Base-by-base conservation (phyloP, 2,888 invertebrate species). In the Drosophila macrospina region DNA sequence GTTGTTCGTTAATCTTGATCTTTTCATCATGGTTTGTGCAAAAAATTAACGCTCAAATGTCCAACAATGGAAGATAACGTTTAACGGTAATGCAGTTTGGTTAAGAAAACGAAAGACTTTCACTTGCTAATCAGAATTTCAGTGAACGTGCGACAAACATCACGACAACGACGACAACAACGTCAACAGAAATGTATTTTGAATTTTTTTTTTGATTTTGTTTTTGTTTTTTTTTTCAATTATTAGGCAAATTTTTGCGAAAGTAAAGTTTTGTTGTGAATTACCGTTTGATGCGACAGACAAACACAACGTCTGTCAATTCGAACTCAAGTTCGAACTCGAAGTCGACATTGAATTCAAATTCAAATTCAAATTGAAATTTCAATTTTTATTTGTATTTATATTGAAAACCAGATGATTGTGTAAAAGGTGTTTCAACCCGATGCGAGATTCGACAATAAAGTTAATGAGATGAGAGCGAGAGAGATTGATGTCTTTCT, bases 241-340 rank as follows among this genome's bases (percentile, higher is more conserved):
- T 87, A 83, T 83, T 87, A 83, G 50, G 71, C 83, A 85, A 87
- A 83, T 83, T 87, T 83, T 86, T 82, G 88, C 83, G 83, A 83
- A 83, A 83, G 83, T 85, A 47, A 65, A 69, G 32, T 60, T 42
- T 59, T 34, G 10, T 28, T 51, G 44, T 56, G 10, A 20, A 7
- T 54, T 78, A 81, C 86, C 80, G 75, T 81, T 84, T 26, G 52
- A 45, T 57, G 55, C 32, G 13, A 39, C 41, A 24, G 30, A 16
- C 20, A 61, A 32, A 15, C 26, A 26, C 11, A 26, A 15, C 37
- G 37, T 16, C n/a, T 15, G 37, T 15, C 7, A 41, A 26, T 28
- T 59, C 59, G 41, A 28, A 37, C 39, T 42, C 48, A 2, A 5
- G 20, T 13, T 37, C 39, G 26, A 50, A 51, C 15, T 15, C 15